phyloP scores from a whole-genome alignment of 2,888 invertebrate genomes.

The Helicoverpa assulta region DNA sequence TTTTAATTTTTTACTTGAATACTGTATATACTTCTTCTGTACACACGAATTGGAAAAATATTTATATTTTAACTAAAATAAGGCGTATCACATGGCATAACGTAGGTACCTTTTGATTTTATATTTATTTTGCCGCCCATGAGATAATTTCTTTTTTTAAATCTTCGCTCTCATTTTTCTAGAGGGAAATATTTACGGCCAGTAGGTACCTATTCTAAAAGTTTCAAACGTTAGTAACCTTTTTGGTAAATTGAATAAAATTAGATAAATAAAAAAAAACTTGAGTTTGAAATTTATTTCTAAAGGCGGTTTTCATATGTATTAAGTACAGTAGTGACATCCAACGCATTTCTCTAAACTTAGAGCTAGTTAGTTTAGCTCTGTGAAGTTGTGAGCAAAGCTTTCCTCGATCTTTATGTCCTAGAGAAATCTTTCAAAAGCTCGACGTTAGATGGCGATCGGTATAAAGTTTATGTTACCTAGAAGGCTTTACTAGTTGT shows the following conservation, averaged over 20 bases:
- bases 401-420: background rate
- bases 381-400: background rate
- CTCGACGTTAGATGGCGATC: conserved; percentile 30
- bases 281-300: no score
- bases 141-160: background rate
- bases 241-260: no score
- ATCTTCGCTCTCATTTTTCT: background rate
- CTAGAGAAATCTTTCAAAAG: conserved; percentile 7
- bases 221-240: background rate
- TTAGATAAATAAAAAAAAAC: no score
- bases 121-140: background rate
- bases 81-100: no score
- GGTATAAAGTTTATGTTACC: background rate
- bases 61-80: no score
- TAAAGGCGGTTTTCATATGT: no score
- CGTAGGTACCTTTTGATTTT: no score
- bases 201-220: background rate
- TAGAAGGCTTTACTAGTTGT: conserved; percentile 7
- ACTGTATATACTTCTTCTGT: no score
- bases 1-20: no score
- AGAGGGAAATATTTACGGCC: no score
- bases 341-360: conserved; percentile 6
- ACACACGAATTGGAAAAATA: no score
- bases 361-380: no score
- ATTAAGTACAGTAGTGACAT: conserved; percentile 28